Percentiles rank a stretch among this genome's conserved stretches.
Evolutionary conservation across 2,113 vertebrate species (phyloP).

Genomic region (Mionectes macconnelli): DNA sequence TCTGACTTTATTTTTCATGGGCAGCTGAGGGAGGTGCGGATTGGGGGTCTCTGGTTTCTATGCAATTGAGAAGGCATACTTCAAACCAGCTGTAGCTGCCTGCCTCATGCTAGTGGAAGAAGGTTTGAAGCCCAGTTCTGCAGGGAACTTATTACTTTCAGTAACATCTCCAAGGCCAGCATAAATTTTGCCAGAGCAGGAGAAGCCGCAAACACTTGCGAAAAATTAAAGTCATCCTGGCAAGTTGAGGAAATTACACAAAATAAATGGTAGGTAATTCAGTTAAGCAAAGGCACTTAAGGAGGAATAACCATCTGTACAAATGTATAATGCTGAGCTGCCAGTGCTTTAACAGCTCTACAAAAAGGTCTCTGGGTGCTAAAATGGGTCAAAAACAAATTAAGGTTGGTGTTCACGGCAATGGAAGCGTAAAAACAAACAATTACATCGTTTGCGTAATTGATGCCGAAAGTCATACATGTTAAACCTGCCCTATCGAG

Average conservation of each 20-base stretch:
- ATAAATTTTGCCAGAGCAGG: not conserved
- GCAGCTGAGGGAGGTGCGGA: not conserved
- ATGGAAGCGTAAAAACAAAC: not conserved
- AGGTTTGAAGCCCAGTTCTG: not conserved
- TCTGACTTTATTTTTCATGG: not conserved
- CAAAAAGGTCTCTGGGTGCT: not conserved
- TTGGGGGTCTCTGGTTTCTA: not conserved
- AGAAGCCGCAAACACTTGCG: not conserved
- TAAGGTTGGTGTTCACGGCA: not conserved
- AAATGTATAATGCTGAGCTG: not conserved
- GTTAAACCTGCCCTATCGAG: not conserved
- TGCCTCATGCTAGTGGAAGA: not conserved
- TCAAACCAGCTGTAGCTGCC: not conserved
- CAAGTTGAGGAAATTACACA: not conserved
- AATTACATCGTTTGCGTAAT: not conserved
- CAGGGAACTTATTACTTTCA: not conserved
- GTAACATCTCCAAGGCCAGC: not conserved
- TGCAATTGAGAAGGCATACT: accelerated
- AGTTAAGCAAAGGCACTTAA: not conserved
- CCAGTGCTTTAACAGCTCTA: not conserved
- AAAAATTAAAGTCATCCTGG: not conserved
- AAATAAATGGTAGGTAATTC: not conserved
- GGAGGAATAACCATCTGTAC: not conserved
- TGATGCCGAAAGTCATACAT: not conserved
- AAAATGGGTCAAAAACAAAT: not conserved